Base-by-base conservation (phyloP, 2,888 invertebrate genomes). In the Volucella inflata region DNA sequence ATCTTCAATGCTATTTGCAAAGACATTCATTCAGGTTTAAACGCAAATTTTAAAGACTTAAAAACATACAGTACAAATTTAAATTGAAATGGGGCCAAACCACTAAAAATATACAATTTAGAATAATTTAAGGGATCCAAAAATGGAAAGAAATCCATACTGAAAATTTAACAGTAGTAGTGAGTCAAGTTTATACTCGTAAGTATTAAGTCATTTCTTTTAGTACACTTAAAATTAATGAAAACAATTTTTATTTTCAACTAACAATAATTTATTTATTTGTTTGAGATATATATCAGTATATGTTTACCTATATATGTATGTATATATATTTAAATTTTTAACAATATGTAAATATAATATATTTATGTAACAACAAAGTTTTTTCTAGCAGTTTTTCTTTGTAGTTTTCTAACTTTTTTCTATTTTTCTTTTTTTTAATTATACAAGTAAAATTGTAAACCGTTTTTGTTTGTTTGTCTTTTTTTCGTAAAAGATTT, bases 331-430 rank as follows among this genome's bases (percentile, higher is more conserved):
- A 65, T 72, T 71, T 65, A 50, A 30, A 30, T 30, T 51, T 72
- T 72, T 65, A 79, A 79, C 79, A 79, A 51, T 71, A 65, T 72
- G 67, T 79, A 72, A 72, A 79, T 79, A 72, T 67, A 72, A 79
- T 79, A 72, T 67, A 72, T 72, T 14, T 46, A 21, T 79, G 48
- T 78, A 51, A 78, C 65, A 76, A 76, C 44, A 55, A 70, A 71
- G 64, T 57, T 71, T 10, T 65, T 62, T 67, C 50, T 44, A 76
- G 48, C 55, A 70, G 17, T 55, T 67, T 60, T 53, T 16, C 10
- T 65, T 30, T 36, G n/a, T n/a, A n/a, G n/a, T 16, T 71, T 11
- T 53, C 46, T 53, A 42, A 67, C 16, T 50, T 4, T 16, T 14
- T 36, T 48, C 30, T 50, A 11, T 53, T 14, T 44, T 42, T 53